Base-by-base conservation (phyloP, 2,888 invertebrate genomes). In the Eilema sororculum region DNA sequence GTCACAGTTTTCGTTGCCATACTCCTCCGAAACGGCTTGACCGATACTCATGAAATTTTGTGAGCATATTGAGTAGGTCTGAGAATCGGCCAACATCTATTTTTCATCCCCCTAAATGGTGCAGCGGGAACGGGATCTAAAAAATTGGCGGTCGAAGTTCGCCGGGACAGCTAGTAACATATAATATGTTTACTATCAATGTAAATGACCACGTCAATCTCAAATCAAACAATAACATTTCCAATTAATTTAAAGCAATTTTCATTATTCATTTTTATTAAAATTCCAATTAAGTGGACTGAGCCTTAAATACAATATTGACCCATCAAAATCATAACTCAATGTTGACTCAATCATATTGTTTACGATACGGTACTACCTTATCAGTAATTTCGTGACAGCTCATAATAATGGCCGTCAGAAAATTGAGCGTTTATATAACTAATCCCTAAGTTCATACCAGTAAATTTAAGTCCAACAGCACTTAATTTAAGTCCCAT, bases 381-480 rank as follows among this genome's bases (percentile, higher is more conserved):
- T 64, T 65, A 65, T 65, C 16, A 65, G 24, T 56, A 61, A 65
- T 65, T 69, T 65, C 59, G 65, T 69, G 59, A 24, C 22, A 24
- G 46, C 59, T 65, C 56, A 33, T 69, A 60, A 60, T 52, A 37
- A 65, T 33, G 52, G 22, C n/a, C 25, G 20, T 13, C 20, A 16
- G 65, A 37, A 65, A 56, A 52, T 33, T 60, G 22, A 25, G 30
- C 24, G 24, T 60, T 58, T 41, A 25, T 41, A n/a, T 37, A 33
- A 37, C 41, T 59, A 25, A 33, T 20, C 10, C 2, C 6, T 52
- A 41, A 59, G 16, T 59, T 5, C 5, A 59, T 28, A 28, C 13
- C 16, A 59, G 0, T 30, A 10, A 25, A 59, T 22, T 52, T 52
- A 13, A 33, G 22, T 9, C 0, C 1, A 10, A n/a, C 5, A n/a